A percentile compares a stretch with the other conserved stretches of the same genome.
phyloP scores from a whole-genome alignment of 2,113 vertebrate species.

The Hippocampus guttulatus region DNA sequence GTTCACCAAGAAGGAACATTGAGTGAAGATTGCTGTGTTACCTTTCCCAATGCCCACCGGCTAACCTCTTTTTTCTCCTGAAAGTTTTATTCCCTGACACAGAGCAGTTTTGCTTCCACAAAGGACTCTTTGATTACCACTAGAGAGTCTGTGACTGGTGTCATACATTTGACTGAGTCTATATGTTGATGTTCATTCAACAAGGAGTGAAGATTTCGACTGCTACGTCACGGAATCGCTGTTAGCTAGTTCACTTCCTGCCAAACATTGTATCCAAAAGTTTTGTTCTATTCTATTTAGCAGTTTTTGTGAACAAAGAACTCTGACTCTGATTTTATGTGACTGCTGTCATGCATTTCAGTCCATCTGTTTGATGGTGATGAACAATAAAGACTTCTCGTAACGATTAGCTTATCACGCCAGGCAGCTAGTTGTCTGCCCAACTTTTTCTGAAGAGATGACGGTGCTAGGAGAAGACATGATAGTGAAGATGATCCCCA shows the following conservation, averaged over 20 bases:
- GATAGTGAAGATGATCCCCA: too few species aligned
- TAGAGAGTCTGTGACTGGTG: neutral
- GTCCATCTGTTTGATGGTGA: too few species aligned
- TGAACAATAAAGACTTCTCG: too few species aligned
- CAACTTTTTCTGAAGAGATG: too few species aligned
- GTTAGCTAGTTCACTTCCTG: neutral
- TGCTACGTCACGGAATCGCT: too few species aligned
- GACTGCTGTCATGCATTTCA: too few species aligned
- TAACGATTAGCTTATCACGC: too few species aligned
- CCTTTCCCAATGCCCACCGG: neutral
- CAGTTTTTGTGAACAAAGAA: neutral
- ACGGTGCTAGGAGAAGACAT: too few species aligned
- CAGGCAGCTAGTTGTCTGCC: too few species aligned
- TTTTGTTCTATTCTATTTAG: neutral
- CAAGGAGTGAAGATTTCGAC: neutral
- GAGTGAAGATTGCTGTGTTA: neutral
- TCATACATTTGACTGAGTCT: neutral
- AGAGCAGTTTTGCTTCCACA: neutral
- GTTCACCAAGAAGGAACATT: neutral
- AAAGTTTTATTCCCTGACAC: neutral
- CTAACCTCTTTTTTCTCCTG: neutral
- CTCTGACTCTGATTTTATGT: too few species aligned
- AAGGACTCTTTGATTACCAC: neutral
- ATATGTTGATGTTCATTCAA: neutral
- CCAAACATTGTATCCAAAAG: neutral